A percentile compares a stretch with the other conserved stretches of the same genome.
Evolutionary conservation across 2,113 vertebrate genomes (phyloP).

Genomic region (Oryzias melastigma): DNA sequence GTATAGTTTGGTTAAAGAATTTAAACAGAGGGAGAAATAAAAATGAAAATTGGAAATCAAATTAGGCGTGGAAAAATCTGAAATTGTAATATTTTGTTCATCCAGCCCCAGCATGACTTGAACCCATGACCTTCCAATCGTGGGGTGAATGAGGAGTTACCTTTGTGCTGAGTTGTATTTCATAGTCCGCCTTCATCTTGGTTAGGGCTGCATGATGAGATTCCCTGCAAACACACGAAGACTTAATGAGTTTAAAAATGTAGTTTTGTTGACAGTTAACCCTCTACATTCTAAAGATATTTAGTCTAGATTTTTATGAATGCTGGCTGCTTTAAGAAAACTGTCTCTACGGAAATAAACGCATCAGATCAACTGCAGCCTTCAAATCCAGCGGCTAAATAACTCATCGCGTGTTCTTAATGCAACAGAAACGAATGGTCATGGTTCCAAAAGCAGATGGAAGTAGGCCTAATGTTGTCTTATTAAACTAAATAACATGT

Average conservation of each 20-base stretch:
- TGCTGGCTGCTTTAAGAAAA: constrained; percentile 5
- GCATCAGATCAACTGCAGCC: constrained; percentile 27
- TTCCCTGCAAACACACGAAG: constrained; percentile 68
- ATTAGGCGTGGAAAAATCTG: too few relatives aligned
- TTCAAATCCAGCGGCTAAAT: constrained; percentile 28
- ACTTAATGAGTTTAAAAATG: neutral
- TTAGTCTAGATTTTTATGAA: neutral
- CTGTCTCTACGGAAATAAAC: constrained; percentile 8
- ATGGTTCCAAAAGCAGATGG: constrained; percentile 41
- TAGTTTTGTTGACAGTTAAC: too few relatives aligned
- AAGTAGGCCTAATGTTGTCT: constrained; percentile 26
- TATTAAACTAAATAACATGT: constrained; percentile 21
- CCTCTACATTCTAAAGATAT: neutral
- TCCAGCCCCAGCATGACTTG: too few relatives aligned
- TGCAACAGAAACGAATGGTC: constrained; percentile 18
- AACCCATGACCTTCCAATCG: too few relatives aligned
- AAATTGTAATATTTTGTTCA: too few relatives aligned
- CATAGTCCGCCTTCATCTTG: constrained; percentile 79
- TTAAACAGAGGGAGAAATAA: too few relatives aligned
- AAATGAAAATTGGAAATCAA: too few relatives aligned
- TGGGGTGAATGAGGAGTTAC: constrained; percentile 58
- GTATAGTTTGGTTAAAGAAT: too few relatives aligned
- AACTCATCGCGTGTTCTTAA: constrained; percentile 16
- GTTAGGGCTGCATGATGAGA: constrained; percentile 78
- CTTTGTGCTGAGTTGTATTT: constrained; percentile 77